Percentiles rank a stretch among this genome's conserved stretches.
Evolutionary conservation across 2,888 invertebrate species (phyloP).

Genomic region (Parnassius orleans): DNA sequence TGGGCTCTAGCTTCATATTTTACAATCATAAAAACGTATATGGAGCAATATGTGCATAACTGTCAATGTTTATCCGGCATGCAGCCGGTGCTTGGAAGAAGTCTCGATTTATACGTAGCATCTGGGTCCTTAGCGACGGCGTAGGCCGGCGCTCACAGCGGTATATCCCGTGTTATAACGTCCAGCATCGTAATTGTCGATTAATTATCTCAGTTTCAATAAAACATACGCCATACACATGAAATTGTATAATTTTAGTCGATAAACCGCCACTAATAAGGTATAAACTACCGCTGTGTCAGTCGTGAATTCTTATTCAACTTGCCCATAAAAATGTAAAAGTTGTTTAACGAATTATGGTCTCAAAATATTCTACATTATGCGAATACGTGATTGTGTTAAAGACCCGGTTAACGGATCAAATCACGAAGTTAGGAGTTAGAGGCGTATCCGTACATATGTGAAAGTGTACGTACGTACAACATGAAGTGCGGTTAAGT

Average conservation of each 20-base stretch:
- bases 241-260: constrained; percentile 73
- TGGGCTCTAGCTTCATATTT: constrained; percentile 73
- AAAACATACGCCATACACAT: constrained; percentile 73
- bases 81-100: constrained; percentile 45
- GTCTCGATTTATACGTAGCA: constrained; percentile 61
- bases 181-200: constrained; percentile 78
- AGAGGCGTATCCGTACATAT: constrained; percentile 39
- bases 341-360: constrained; percentile 55
- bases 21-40: constrained; percentile 77
- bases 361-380: constrained; percentile 48
- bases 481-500: constrained; percentile 40
- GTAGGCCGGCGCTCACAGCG: constrained; percentile 61
- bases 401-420: constrained; percentile 39
- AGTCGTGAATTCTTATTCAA: constrained; percentile 54
- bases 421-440: constrained; percentile 35
- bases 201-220: constrained; percentile 78
- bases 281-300: constrained; percentile 59
- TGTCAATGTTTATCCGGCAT: constrained; percentile 70
- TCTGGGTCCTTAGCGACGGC: constrained; percentile 54
- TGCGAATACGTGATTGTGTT: constrained; percentile 51
- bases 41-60: constrained; percentile 81
- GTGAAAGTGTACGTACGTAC: constrained; percentile 50
- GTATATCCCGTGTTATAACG: constrained; percentile 66
- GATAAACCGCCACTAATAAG: constrained; percentile 70
- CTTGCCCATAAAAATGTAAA: constrained; percentile 58